Evolutionary conservation across 2,113 vertebrate species (phyloP).

Genomic region (Oryzias celebensis): DNA sequence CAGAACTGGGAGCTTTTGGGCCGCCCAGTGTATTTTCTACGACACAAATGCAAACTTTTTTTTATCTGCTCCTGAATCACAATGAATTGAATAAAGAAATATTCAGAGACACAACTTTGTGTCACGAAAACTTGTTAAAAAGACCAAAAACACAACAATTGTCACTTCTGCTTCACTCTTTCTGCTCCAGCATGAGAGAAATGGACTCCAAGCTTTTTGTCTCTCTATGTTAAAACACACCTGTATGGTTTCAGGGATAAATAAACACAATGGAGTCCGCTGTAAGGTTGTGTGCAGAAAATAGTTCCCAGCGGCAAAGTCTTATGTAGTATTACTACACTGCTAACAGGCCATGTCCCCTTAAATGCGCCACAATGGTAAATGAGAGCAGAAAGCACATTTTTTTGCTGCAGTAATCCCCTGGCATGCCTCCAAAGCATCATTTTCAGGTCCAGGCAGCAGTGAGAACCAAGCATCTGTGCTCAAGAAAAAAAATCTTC

Average conservation of each 20-base stretch:
- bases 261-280: constrained; percentile 24
- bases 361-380: constrained; percentile 48
- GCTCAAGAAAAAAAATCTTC: constrained; percentile 56
- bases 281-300: constrained; percentile 18
- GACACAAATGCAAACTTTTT: too few relatives aligned
- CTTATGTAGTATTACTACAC: constrained; percentile 36
- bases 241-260: constrained; percentile 33
- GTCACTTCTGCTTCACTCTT: background rate
- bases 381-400: constrained; percentile 54
- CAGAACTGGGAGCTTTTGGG: too few relatives aligned
- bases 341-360: constrained; percentile 52
- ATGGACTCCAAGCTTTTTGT: constrained; percentile 23
- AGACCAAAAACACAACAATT: too few relatives aligned
- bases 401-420: constrained; percentile 52
- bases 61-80: too few relatives aligned
- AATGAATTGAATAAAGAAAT: too few relatives aligned
- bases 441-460: constrained; percentile 51
- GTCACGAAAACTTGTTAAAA: background rate
- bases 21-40: too few relatives aligned
- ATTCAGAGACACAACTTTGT: too few relatives aligned
- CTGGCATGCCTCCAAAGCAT: constrained; percentile 59
- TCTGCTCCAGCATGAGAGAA: constrained; percentile 5
- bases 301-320: constrained; percentile 27
- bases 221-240: constrained; percentile 24
- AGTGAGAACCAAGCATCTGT: constrained; percentile 37